These are phyloP conservation scores for Hyalella azteca DNA, from an alignment of 2,888 invertebrate genomes.

Conservation along the genomic window DNA sequence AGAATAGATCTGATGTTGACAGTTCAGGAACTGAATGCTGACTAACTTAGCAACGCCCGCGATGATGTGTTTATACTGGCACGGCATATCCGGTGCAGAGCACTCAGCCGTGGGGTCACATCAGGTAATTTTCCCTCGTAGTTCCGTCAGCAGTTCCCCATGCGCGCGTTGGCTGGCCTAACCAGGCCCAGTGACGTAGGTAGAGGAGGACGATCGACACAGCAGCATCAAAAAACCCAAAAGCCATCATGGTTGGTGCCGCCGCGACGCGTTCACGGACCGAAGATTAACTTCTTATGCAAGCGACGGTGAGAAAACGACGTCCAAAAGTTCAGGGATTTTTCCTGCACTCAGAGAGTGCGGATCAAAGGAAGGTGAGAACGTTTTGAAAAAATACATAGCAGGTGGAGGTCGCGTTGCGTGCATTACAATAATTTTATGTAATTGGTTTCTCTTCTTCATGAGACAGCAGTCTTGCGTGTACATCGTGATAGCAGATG, in stretches of 20 bases:
- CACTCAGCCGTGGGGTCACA: constrained; percentile 11
- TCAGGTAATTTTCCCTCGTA: constrained; percentile 29
- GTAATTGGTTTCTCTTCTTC: too few species aligned
- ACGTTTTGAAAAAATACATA: constrained; percentile 20
- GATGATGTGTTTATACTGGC: constrained; percentile 19
- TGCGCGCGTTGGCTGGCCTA: background rate
- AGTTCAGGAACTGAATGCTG: background rate
- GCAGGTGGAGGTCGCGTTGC: too few species aligned
- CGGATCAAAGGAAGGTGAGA: background rate
- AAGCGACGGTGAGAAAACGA: background rate
- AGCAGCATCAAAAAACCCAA: background rate
- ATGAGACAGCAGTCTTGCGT: too few species aligned
- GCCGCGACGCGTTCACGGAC: background rate
- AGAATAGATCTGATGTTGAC: background rate
- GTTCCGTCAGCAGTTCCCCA: constrained; percentile 23
- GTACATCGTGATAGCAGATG: too few species aligned
- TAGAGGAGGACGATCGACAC: background rate
- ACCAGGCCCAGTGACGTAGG: background rate
- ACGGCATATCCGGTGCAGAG: constrained; percentile 17
- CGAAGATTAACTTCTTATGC: background rate
- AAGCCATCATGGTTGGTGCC: background rate
- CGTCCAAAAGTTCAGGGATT: constrained; percentile 29
- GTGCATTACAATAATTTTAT: too few species aligned
- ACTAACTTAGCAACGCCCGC: constrained; percentile 28
- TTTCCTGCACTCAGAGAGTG: background rate